These are phyloP conservation scores for Rhinoderma darwinii DNA, from an alignment of 2,113 vertebrate genomes.

Conservation along the genomic window DNA sequence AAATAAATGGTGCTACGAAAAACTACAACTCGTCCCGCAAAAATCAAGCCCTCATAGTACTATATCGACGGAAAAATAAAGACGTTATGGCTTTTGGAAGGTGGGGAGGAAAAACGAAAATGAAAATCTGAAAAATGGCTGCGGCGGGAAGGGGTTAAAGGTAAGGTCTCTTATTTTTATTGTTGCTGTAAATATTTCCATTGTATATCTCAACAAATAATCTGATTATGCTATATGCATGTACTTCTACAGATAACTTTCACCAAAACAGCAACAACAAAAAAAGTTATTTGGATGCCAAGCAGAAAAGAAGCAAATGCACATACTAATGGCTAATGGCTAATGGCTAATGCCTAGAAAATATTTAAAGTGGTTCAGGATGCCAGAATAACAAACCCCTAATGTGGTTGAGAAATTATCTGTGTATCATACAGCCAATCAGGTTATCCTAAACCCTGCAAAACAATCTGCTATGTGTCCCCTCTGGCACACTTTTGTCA, in stretches of 20 bases:
- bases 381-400: neutral
- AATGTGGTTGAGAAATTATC: neutral
- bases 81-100: no score
- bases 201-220: no score
- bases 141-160: no score
- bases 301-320: neutral
- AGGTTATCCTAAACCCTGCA: slow-evolving; percentile 31
- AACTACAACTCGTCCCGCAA: no score
- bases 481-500: slow-evolving; percentile 48
- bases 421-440: slow-evolving; percentile 41
- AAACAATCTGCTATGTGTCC: slow-evolving; percentile 49
- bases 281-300: neutral
- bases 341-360: slow-evolving; percentile 10
- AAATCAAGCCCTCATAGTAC: no score
- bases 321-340: neutral
- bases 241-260: neutral
- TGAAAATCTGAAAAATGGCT: no score
- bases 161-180: no score
- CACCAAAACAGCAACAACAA: neutral
- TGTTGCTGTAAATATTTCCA: no score
- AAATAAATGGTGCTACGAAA: no score
- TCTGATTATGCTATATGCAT: no score
- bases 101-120: no score
- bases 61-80: no score
- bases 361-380: neutral